Evolutionary conservation across 1,140 invertebrate genomes (phyloP), one percentile per base, ranked within the genome.

Genomic region (Coptotermes formosanus): DNA sequence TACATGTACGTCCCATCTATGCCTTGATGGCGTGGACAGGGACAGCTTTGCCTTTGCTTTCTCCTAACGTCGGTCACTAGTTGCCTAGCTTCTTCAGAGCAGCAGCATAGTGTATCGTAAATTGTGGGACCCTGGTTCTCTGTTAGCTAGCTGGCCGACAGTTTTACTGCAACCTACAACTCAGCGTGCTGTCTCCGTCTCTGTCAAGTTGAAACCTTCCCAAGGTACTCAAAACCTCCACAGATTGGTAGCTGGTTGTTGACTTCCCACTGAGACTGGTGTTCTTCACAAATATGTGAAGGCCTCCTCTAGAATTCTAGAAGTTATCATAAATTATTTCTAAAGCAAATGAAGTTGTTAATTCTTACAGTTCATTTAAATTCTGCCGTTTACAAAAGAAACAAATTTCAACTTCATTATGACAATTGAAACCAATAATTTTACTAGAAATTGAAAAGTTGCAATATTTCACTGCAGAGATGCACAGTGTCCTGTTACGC

Each of bases 281-380:
- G n/a, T n/a, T 64, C 59, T 64, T 23, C 59, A 64, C 16, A 64
- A 64, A 75, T n/a, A 75, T 75, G 64, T 75, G n/a, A 75, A 30
- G 64, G 64, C n/a, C 64, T 75, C 64, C 64, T 30, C 64, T n/a
- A 75, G n/a, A 75, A 75, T 75, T 75, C 25, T 75, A 75, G 64
- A 8, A n/a, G 64, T 75, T 75, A 75, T 14, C 64, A 30, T 75
- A 75, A 75, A 75, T 7, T 75, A 30, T 30, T 25, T 11, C 25
- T 30, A 30, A 55, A 75, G 8, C 2, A 75, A 75, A 75, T 75
- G 30, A 75, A 75, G n/a, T 75, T 30, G 64, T 75, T n/a, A 75
- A 75, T 30, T 30, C n/a, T 75, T 75, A 30, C 30, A 11, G 9
- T 11, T n/a, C 14, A 9, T 30, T 30, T 75, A 30, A 25, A 8